Base-by-base conservation (phyloP, 1,140 invertebrate species). In the Papilio helenus region DNA sequence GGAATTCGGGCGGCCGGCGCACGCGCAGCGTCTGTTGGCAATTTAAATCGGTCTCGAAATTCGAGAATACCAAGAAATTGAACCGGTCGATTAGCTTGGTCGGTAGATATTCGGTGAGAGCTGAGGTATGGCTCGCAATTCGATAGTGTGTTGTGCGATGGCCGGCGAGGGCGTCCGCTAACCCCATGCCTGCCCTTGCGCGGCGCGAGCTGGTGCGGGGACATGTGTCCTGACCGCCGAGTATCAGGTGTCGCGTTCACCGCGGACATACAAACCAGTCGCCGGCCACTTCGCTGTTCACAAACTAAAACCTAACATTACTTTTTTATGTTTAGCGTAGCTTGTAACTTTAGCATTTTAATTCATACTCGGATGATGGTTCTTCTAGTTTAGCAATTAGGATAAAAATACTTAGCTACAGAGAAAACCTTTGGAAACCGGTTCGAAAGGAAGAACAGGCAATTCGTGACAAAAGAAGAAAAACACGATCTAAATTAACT, bases 221-320 rank as follows among this genome's bases (percentile, higher is more conserved):
- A 86, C 89, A 92, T 92, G 89, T 92, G 92, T n/a, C 51, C n/a
- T 55, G n/a, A 20, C 51, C 87, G 86, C 81, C 76, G 73, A 80
- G 88, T 88, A 92, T 92, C 92, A 93, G 92, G 91, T 94, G 92
- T 92, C 92, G 86, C 84, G 76, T 79, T 76, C 20, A 55, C 49
- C 26, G 46, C 73, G 72, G 72, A 2, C 39, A 29, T 26, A 29
- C 14, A 76, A 76, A 76, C 73, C 73, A 58, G 73, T 76, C 49
- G 73, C 18, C 4, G 44, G 20, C 16, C 49, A 49, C 44, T n/a
- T 49, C 44, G 72, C 20, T 73, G 39, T 8, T 26, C 10, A 26
- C 12, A 73, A 73, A 73, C n/a, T 73, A 73, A 73, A 23, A 44
- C 42, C 68, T 72, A 72, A 39, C 42, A 51, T 51, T 51, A 42